Evolutionary conservation across 2,888 invertebrate genomes (phyloP), one percentile per base, ranked within the genome.

Genomic region (Sialis lutaria): DNA sequence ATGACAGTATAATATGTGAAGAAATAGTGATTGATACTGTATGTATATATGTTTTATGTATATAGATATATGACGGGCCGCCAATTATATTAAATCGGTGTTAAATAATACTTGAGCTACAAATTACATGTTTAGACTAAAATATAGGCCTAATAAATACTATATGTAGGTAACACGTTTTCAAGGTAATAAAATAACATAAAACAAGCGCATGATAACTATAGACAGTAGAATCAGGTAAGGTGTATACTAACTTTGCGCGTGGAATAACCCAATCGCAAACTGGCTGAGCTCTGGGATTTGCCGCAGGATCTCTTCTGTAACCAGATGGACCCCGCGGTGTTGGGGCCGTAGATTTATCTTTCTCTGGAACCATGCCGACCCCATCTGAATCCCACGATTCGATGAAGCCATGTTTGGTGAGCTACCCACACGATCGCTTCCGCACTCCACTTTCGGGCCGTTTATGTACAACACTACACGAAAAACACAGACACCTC

Each of bases 351-450:
- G 78, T 68, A 96, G 78, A 72, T 90, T 89, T 67, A 96, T 84
- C 75, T 92, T 92, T 71, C 88, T 84, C 74, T 96, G 95, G 77
- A 91, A 91, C 95, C 95, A 96, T 72, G 92, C 91, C 68, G 90
- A 88, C 70, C 91, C 91, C 67, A 87, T 86, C 77, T 90, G 90
- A 70, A 91, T 83, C 69, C 88, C 89, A 73, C 83, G 75, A 62
- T 73, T 73, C 71, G 84, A 83, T 70, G 85, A 85, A 77, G 84
- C 85, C 85, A 85, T 85, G 76, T 74, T 79, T 63, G 66, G 66
- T 64, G 64, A 65, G 60, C 64, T 64, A 60, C 47, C 42, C 47
- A 42, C 47, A 40, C 47, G 42, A 34, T 37, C 32, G 33, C 45
- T 45, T 45, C 40, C 45, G 40, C 45, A 45, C 45, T 45, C 45